Base-by-base conservation (phyloP, 2,888 invertebrate genomes). In the Eristalinus sepulchralis region DNA sequence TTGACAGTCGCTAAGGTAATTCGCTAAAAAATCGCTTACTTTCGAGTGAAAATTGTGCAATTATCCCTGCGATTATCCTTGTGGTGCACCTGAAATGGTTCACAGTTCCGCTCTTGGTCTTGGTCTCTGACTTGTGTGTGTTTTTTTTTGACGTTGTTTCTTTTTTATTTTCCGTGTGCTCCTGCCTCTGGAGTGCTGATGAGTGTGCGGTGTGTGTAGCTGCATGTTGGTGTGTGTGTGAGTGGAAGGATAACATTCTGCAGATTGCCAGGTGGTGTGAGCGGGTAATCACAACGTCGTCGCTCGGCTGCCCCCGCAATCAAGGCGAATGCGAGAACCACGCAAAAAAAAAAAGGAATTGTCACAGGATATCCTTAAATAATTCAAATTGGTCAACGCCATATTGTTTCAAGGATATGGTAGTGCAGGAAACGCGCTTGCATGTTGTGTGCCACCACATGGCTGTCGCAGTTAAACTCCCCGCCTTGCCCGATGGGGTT, bases 321-420 rank as follows among this genome's bases (percentile, higher is more conserved):
- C 59, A 62, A 17, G n/a, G 33, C 27, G 20, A 39, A 39, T 17
- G 22, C n/a, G 33, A 33, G 0, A 13, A 17, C n/a, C 27, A 11
- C 5, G 27, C 5, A 10, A 5, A 4, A 11, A 11, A 39, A 39
- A 39, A 39, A n/a, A n/a, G n/a, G n/a, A n/a, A 17, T 47, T 27
- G 47, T 8, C 47, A 47, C 47, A 9, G 47, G 17, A 47, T 47
- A 68, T 62, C 4, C 10, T 24, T 13, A 53, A 70, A 57, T 22
- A 20, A 20, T 27, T 6, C 22, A 55, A 72, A 53, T 67, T 62
- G 60, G 6, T 80, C 60, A 76, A 36, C 76, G 82, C 82, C 82
- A 82, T 82, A 82, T 82, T 82, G 76, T 82, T 76, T 66, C 70
- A 59, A 82, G 75, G 70, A 82, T 76, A 68, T 62, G 31, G 17